A percentile compares a stretch with the other conserved stretches of the same genome.
Evolutionary conservation across 1,140 invertebrate genomes (phyloP).

Genomic region (Hyphantria cunea): DNA sequence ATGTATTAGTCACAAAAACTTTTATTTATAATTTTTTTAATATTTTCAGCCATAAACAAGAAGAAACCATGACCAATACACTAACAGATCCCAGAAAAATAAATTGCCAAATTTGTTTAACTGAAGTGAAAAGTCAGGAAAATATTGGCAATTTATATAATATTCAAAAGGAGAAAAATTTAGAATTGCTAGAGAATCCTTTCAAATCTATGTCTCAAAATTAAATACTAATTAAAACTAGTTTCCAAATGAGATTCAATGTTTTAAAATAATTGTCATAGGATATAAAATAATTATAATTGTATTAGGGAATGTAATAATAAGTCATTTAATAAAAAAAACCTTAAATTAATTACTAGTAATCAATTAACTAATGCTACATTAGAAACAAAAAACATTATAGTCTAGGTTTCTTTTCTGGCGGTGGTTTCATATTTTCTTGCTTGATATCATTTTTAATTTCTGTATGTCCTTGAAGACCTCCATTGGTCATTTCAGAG

Average conservation of each 20-base stretch:
- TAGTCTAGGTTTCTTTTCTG: slow-evolving; percentile 80
- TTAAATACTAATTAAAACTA: too few species aligned
- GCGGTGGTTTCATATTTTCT: slow-evolving; percentile 92
- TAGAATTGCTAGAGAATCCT: slow-evolving; percentile 20
- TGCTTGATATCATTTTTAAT: slow-evolving; percentile 87
- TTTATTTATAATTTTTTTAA: neutral
- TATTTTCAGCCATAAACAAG: neutral
- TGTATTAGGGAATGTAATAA: neutral
- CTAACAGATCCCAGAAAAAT: slow-evolving; percentile 43
- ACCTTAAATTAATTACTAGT: too few species aligned
- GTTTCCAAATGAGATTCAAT: too few species aligned
- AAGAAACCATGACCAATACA: neutral
- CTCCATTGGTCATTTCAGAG: slow-evolving; percentile 70
- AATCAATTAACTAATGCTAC: neutral
- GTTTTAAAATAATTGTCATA: too few species aligned
- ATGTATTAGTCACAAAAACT: neutral
- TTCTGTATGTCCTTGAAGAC: slow-evolving; percentile 65
- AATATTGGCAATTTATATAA: slow-evolving; percentile 65
- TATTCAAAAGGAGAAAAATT: slow-evolving; percentile 60
- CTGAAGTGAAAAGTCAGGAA: slow-evolving; percentile 37
- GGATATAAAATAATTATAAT: neutral
- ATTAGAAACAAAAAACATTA: slow-evolving; percentile 10
- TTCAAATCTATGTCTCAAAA: too few species aligned
- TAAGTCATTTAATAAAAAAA: neutral
- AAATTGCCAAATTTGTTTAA: slow-evolving; percentile 67